phyloP scores from a whole-genome alignment of 2,888 invertebrate genomes.

The Oxycera nigricornis region DNA sequence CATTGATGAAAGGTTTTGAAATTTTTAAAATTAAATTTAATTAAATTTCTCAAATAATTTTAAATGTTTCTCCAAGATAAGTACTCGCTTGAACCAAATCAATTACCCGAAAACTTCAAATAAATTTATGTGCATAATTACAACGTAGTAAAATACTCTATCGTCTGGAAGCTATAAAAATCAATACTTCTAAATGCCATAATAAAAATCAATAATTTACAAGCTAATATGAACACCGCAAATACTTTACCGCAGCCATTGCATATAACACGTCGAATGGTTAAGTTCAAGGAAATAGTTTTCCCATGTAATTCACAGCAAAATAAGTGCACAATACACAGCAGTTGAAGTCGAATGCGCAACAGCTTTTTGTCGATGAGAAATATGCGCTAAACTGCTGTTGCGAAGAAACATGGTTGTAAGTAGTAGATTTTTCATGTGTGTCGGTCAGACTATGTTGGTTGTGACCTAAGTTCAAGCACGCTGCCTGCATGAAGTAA shows the following conservation, averaged over 20 bases:
- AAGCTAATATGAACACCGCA: conserved; percentile 20
- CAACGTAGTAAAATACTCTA: neutral
- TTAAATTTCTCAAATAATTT: no score
- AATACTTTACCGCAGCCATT: conserved; percentile 3
- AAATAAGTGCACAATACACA: neutral
- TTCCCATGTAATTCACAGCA: neutral
- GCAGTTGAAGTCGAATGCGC: neutral
- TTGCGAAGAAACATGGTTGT: no score
- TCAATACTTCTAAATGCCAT: neutral
- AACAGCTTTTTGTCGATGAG: neutral
- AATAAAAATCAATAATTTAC: conserved; percentile 24
- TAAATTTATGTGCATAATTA: no score
- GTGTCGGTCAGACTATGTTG: no score
- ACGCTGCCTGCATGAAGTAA: no score
- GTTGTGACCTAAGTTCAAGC: no score
- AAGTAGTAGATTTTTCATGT: conserved; percentile 7
- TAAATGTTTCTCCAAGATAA: no score
- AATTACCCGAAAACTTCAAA: no score
- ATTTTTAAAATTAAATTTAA: no score
- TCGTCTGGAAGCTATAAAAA: conserved; percentile 26
- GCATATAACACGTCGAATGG: conserved; percentile 7
- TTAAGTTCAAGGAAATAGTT: conserved; percentile 40
- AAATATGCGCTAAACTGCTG: neutral
- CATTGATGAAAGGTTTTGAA: no score
- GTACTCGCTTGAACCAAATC: no score